These are phyloP conservation scores for Oncorhynchus nerka DNA, from an alignment of 2,113 vertebrate genomes.

Conservation along the genomic window DNA sequence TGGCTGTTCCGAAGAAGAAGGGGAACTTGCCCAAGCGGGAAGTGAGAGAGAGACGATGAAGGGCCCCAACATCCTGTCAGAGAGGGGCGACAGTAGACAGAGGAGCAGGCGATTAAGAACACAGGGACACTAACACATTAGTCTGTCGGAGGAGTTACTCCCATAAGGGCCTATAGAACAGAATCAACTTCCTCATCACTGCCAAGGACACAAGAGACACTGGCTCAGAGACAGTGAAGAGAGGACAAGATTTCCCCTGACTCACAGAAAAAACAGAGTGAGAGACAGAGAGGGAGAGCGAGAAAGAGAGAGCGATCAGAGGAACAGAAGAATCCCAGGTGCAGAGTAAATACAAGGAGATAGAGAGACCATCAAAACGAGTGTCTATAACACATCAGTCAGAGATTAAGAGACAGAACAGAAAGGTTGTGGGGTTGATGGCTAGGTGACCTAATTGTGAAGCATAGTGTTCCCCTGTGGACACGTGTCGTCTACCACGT, in stretches of 20 bases:
- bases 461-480: no score
- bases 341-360: no score
- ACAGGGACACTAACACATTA: neutral
- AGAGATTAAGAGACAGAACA: no score
- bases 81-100: neutral
- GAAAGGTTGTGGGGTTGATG: no score
- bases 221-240: neutral
- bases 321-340: no score
- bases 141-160: neutral
- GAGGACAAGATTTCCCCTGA: neutral
- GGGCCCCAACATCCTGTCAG: conserved; percentile 74
- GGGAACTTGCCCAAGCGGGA: conserved; percentile 81
- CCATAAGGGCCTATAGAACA: neutral
- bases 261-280: neutral
- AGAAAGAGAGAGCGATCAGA: neutral
- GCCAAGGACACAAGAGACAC: neutral
- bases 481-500: no score
- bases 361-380: neutral
- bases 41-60: conserved; percentile 68
- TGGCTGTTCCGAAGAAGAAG: conserved; percentile 82
- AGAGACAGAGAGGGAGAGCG: neutral
- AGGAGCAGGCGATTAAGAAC: conserved; percentile 1
- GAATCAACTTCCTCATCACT: neutral
- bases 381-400: no score
- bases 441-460: no score